A percentile compares a stretch with the other conserved stretches of the same genome.
Evolutionary conservation across 2,113 vertebrate species (phyloP).

Genomic region (Zingel zingel): DNA sequence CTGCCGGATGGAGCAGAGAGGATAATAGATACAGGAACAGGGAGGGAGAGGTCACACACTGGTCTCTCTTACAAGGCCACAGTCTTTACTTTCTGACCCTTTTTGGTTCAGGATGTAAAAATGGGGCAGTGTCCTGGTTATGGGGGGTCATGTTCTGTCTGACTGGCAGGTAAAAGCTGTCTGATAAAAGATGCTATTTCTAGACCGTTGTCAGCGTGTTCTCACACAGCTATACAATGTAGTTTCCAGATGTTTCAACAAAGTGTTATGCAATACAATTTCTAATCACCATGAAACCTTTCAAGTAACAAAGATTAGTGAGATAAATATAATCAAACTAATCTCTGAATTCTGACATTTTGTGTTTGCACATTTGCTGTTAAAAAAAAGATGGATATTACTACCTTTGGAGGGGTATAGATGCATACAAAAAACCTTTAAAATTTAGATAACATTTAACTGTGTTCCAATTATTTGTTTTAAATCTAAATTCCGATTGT

Average conservation of each 20-base stretch:
- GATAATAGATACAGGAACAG: constrained; percentile 6
- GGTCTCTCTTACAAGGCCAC: constrained; percentile 16
- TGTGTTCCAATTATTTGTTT: neutral
- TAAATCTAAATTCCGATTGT: neutral
- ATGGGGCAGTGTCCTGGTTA: constrained; percentile 27
- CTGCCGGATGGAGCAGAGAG: constrained; percentile 24
- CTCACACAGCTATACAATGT: neutral
- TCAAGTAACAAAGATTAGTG: neutral
- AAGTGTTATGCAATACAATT: neutral
- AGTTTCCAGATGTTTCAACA: neutral
- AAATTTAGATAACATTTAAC: neutral
- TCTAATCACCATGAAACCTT: neutral
- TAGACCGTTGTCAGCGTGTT: neutral
- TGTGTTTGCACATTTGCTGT: neutral
- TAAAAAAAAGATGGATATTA: neutral
- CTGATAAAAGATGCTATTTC: constrained; percentile 22
- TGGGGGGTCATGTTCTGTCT: constrained; percentile 24
- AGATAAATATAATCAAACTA: neutral
- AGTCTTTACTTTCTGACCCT: neutral
- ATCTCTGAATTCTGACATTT: neutral
- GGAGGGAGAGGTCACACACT: neutral
- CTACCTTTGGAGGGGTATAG: neutral
- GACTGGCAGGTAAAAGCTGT: constrained; percentile 26
- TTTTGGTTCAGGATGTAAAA: constrained; percentile 31
- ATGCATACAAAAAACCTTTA: neutral